Evolutionary conservation across 2,888 invertebrate species (phyloP).

Genomic region (Anthrax anthrax): DNA sequence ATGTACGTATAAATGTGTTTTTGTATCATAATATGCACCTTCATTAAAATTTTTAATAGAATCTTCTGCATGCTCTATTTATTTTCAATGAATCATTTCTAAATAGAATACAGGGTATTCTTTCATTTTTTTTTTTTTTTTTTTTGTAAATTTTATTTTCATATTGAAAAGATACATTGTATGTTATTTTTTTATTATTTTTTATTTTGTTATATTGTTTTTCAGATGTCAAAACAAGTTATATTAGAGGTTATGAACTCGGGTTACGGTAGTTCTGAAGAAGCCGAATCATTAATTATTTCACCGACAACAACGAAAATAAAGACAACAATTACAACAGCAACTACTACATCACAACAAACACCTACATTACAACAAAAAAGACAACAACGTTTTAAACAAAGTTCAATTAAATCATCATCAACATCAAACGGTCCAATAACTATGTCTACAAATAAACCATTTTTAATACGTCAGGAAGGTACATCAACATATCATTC

Average conservation of each 20-base stretch:
- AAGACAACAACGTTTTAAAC: slow-evolving; percentile 12
- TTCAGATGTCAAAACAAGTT: slow-evolving; percentile 36
- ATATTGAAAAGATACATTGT: too few species aligned
- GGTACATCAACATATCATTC: slow-evolving; percentile 63
- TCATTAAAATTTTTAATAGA: too few species aligned
- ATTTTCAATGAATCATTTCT: too few species aligned
- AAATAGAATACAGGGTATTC: too few species aligned
- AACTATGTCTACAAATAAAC: slow-evolving; percentile 45
- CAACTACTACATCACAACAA: slow-evolving; percentile 25
- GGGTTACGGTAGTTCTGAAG: slow-evolving; percentile 62
- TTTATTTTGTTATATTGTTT: background rate
- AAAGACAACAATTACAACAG: slow-evolving; percentile 28
- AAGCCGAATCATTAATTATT: slow-evolving; percentile 65
- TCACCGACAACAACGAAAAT: slow-evolving; percentile 31
- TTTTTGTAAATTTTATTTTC: too few species aligned
- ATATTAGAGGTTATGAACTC: slow-evolving; percentile 46
- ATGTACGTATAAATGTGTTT: too few species aligned
- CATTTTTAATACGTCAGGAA: slow-evolving; percentile 73
- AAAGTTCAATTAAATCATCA: background rate
- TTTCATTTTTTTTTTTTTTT: too few species aligned
- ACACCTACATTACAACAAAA: slow-evolving; percentile 24
- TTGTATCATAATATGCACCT: too few species aligned
- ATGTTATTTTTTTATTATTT: too few species aligned
- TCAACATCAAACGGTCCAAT: slow-evolving; percentile 31
- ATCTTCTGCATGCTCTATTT: too few species aligned